These are phyloP conservation scores for Plodia interpunctella DNA, from an alignment of 1,140 invertebrate genomes.

Conservation along the genomic window DNA sequence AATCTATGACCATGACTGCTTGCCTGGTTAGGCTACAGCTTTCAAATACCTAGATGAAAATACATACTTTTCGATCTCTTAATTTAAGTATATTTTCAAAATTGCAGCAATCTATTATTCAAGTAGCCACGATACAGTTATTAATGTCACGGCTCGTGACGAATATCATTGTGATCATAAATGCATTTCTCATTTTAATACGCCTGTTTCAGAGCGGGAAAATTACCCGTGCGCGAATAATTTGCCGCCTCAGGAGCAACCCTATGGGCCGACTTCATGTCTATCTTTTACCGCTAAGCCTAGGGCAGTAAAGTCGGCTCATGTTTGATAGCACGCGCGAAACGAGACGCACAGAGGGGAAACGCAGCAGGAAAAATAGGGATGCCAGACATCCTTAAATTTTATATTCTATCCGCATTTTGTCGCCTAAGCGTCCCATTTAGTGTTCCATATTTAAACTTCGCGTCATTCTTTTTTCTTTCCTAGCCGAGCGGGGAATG, in stretches of 20 bases:
- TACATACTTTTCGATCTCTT: too few species aligned
- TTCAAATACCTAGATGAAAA: neutral
- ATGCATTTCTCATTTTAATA: conserved; percentile 37
- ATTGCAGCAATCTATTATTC: neutral
- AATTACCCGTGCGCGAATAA: conserved; percentile 51
- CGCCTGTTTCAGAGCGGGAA: conserved; percentile 39
- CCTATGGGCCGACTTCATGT: conserved; percentile 54
- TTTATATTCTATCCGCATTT: conserved; percentile 77
- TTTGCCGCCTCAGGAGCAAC: conserved; percentile 45
- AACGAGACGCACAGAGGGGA: conserved; percentile 40
- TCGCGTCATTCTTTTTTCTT: conserved; percentile 64
- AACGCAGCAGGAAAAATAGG: conserved; percentile 33
- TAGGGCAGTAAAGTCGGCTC: conserved; percentile 64
- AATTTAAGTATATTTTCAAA: neutral
- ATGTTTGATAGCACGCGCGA: conserved; percentile 56
- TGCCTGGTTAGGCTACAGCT: neutral
- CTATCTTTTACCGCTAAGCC: conserved; percentile 75
- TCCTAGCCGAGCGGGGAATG: conserved; percentile 56
- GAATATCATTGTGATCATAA: conserved; percentile 1
- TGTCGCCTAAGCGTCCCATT: conserved; percentile 76
- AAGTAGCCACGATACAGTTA: neutral
- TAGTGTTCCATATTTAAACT: conserved; percentile 76
- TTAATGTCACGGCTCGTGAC: neutral
- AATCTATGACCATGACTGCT: too few species aligned
- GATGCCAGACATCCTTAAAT: conserved; percentile 60